Base-by-base conservation (phyloP, 1,140 invertebrate species). In the Drosophila ercepeae region DNA sequence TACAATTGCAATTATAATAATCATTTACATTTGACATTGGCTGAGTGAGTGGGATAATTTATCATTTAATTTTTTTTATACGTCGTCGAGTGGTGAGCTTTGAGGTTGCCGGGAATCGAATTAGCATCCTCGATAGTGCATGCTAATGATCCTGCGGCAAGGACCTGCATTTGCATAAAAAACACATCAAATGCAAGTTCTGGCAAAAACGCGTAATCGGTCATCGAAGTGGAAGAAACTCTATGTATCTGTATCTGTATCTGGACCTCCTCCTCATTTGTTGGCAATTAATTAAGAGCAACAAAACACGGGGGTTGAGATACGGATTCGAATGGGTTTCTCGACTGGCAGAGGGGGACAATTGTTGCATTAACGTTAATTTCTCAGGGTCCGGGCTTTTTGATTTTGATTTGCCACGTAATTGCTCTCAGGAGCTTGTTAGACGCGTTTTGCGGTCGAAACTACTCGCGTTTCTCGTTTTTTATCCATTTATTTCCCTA, bases 11-110 rank as follows among this genome's bases (percentile, higher is more conserved):
- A 88, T 68, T 68, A 68, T 88, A 75, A 88, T 88, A 88, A 88
- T 88, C 82, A 88, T 86, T 86, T 86, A 86, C 82, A 86, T 86
- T 86, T 86, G 81, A 86, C 81, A 86, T 86, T 86, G 73, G 58
- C 78, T 68, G 75, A 39, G 44, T 65, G 71, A 46, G 14, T 34
- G 27, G 58, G 82, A 65, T 88, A 88, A 88, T 88, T 88, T 88
- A 88, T 88, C 83, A 88, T 88, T 88, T 88, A 75, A 88, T 78
- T 81, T 57, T 34, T 48, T 57, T 34, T 48, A 60, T 51, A 32
- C 23, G 9, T 54, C 50, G 32, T 69, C 27, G n/a, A n/a, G n/a
- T n/a, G n/a, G n/a, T 29, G 14, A 25, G 55, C 61, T 39, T 18
- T 55, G 45, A 55, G 48, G 46, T 25, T 50, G 42, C 32, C 23